These are phyloP conservation scores for Parnassius orleans DNA, from an alignment of 2,888 invertebrate genomes.

Conservation along the genomic window DNA sequence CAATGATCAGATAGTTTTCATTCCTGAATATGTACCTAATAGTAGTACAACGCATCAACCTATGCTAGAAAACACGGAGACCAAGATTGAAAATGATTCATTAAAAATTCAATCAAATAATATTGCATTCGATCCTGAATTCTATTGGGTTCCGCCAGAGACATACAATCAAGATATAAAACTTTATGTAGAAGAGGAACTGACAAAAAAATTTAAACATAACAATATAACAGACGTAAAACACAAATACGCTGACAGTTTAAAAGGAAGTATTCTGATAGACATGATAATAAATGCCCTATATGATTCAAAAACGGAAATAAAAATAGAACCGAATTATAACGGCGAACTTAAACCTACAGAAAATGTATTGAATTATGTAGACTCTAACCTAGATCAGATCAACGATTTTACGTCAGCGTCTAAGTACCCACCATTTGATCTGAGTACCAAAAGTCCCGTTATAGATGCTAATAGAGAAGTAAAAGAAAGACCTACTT, in stretches of 20 bases:
- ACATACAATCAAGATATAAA: constrained; percentile 51
- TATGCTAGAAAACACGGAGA: not conserved
- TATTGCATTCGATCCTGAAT: constrained; percentile 43
- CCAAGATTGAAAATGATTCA: not conserved
- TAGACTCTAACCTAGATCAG: not conserved
- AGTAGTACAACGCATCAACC: not conserved
- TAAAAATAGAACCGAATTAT: not conserved
- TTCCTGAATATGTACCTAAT: not conserved
- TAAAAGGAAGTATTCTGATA: constrained; percentile 8
- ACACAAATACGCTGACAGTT: not conserved
- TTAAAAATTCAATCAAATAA: constrained; percentile 4
- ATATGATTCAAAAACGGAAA: constrained; percentile 1
- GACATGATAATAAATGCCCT: constrained; percentile 16
- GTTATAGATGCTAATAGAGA: not conserved
- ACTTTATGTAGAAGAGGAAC: constrained; percentile 48
- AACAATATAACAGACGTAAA: not conserved
- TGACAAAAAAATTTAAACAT: constrained; percentile 33
- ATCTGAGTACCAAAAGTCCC: constrained; percentile 5
- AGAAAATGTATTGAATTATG: not conserved
- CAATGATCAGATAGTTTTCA: not conserved
- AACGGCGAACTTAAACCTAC: not conserved
- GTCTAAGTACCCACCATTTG: constrained; percentile 1
- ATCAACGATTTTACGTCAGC: not conserved
- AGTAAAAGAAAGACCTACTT: not conserved
- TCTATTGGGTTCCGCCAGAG: constrained; percentile 48